phyloP scores from a whole-genome alignment of 2,888 invertebrate species.

The Dascillus cervinus region DNA sequence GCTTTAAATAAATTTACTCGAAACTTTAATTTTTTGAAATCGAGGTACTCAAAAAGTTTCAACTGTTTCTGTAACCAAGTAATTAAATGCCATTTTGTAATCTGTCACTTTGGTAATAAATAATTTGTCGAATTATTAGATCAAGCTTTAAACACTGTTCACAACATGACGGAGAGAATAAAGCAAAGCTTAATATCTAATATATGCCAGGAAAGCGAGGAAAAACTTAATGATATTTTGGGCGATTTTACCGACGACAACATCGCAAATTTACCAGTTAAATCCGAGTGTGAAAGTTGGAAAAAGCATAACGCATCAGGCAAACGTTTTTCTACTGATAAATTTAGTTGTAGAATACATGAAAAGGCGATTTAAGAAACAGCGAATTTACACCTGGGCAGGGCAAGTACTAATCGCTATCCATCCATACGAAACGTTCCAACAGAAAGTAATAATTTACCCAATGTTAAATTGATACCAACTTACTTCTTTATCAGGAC shows the following conservation, averaged over 20 bases:
- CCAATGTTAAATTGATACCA: not conserved
- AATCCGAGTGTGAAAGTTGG: constrained; percentile 6
- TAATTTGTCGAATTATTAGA: too few relatives aligned
- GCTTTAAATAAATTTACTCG: too few relatives aligned
- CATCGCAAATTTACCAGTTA: constrained; percentile 14
- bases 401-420: constrained; percentile 38
- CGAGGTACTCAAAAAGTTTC: too few relatives aligned
- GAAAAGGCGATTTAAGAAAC: constrained; percentile 28
- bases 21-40: too few relatives aligned
- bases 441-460: not conserved
- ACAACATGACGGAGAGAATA: too few relatives aligned
- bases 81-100: too few relatives aligned
- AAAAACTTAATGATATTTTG: too few relatives aligned
- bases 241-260: constrained; percentile 8
- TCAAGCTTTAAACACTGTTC: too few relatives aligned
- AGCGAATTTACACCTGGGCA: constrained; percentile 40
- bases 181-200: too few relatives aligned
- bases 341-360: constrained; percentile 37
- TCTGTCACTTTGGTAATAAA: too few relatives aligned
- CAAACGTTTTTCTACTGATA: not conserved
- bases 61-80: too few relatives aligned
- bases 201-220: too few relatives aligned
- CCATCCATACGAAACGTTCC: constrained; percentile 29
- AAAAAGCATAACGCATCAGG: not conserved
- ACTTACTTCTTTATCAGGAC: not conserved